Base-by-base conservation (phyloP, 2,888 invertebrate species). In the Diplazon laetatorius region DNA sequence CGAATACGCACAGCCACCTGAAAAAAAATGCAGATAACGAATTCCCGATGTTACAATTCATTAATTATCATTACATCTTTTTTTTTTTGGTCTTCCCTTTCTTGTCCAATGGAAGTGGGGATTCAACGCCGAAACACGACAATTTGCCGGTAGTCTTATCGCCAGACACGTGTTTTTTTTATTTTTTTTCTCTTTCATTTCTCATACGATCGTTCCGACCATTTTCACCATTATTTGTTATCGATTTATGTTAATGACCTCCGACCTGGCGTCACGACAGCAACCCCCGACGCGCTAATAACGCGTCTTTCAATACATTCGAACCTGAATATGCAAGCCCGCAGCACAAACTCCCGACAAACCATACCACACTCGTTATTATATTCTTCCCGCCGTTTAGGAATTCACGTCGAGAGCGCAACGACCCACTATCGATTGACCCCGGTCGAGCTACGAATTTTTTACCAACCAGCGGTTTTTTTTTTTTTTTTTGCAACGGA, bases 1-100 rank as follows among this genome's bases (percentile, higher is more conserved):
- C 98, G 94, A 80, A 98, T 96, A 85, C 98, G 94, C 70, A 98
- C 96, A 59, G 97, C 97, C 79, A 98, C 98, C 97, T 96, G 84
- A 72, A 74, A 71, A 39, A 52, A 18, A 62, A n/a, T n/a, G n/a
- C n/a, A n/a, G n/a, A n/a, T n/a, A n/a, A n/a, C n/a, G n/a, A n/a
- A n/a, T n/a, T n/a, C n/a, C n/a, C n/a, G n/a, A n/a, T n/a, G n/a
- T n/a, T n/a, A n/a, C n/a, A n/a, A n/a, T n/a, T n/a, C n/a, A n/a
- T n/a, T n/a, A n/a, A n/a, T n/a, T n/a, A n/a, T n/a, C n/a, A n/a
- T n/a, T n/a, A 30, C 6, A 30, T 30, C 6, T 30, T 30, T 30
- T 30, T 30, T 5, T 5, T 6, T 9, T 8, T 18, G 10, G 10
- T 16, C 48, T 18, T 6, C n/a, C 42, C 4, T 42, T 42, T n/a